phyloP scores from a whole-genome alignment of 2,888 invertebrate species.

The Rutpela maculata region DNA sequence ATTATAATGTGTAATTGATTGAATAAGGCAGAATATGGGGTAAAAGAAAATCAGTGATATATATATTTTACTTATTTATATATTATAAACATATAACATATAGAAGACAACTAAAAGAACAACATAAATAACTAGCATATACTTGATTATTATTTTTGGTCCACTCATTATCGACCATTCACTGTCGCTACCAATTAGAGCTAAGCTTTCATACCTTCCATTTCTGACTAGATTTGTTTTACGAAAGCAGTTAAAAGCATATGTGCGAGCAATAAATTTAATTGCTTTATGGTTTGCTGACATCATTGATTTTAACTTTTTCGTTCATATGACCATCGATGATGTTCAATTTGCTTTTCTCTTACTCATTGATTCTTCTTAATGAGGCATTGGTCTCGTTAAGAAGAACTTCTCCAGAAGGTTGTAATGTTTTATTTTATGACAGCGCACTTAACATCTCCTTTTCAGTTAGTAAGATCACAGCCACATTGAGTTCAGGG shows the following conservation, averaged over 20 bases:
- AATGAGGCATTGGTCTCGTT: not conserved
- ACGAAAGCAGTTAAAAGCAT: conserved; percentile 55
- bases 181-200: conserved; percentile 43
- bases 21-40: no score
- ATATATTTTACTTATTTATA: no score
- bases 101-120: no score
- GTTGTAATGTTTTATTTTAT: conserved; percentile 9
- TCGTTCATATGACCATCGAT: conserved; percentile 49
- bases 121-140: no score
- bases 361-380: conserved; percentile 25
- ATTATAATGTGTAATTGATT: no score
- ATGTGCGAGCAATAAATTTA: conserved; percentile 55
- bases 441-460: not conserved
- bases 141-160: no score
- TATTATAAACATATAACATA: no score
- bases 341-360: conserved; percentile 10
- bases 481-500: not conserved
- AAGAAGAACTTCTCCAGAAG: not conserved
- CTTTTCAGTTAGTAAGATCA: not conserved
- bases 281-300: conserved; percentile 57
- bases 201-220: conserved; percentile 30
- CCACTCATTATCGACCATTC: not conserved
- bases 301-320: conserved; percentile 53
- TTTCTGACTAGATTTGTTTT: conserved; percentile 53
- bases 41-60: no score